These are phyloP conservation scores for Bellardia bayeri DNA, from an alignment of 2,888 invertebrate genomes.

Conservation along the genomic window DNA sequence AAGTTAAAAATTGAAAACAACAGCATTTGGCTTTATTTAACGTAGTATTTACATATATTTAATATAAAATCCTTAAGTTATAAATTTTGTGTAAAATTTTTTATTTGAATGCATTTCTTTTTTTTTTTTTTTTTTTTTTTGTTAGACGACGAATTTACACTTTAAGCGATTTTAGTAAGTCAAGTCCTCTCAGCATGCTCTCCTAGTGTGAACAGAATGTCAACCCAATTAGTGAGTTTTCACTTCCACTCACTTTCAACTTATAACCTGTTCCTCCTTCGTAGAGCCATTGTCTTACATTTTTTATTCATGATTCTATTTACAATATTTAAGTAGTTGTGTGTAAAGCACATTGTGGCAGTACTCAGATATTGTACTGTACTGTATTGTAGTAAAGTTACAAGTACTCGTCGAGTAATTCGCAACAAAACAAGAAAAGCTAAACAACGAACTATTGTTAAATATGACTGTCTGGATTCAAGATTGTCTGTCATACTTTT, in stretches of 20 bases:
- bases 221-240: constrained; percentile 33
- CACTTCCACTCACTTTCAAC: constrained; percentile 30
- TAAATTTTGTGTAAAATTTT: neutral
- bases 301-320: neutral
- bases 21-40: too few species aligned
- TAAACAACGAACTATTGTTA: constrained; percentile 50
- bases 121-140: neutral
- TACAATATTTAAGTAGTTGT: neutral
- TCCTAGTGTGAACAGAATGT: neutral
- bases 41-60: too few species aligned
- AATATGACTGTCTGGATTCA: constrained; percentile 42
- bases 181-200: neutral
- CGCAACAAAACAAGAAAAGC: constrained; percentile 20
- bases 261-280: constrained; percentile 10
- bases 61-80: too few species aligned
- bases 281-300: neutral
- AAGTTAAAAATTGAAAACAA: too few species aligned
- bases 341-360: neutral
- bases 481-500: constrained; percentile 43
- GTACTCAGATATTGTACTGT: neutral
- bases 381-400: neutral
- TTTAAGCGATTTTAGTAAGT: constrained; percentile 2
- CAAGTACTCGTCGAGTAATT: constrained; percentile 15
- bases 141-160: too few species aligned
- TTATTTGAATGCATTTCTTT: too few species aligned